Conservation (phyloP, 1,140 invertebrate species). For the Sycophaga agraensis region DNA sequence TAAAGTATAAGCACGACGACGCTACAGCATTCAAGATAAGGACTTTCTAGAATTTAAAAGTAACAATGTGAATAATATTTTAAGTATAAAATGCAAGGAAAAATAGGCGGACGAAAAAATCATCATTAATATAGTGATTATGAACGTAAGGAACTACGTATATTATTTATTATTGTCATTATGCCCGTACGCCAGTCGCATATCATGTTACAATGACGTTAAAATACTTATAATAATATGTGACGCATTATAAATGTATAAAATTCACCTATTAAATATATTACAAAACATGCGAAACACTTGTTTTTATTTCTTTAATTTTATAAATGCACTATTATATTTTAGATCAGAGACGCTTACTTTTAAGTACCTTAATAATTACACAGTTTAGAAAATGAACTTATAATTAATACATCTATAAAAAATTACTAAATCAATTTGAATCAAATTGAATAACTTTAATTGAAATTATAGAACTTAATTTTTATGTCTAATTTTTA, state of each 20-base stretch:
- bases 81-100: slow-evolving; percentile 21
- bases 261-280: slow-evolving; percentile 54
- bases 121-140: slow-evolving; percentile 29
- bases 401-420: too few species aligned
- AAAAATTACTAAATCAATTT: too few species aligned
- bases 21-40: too few species aligned
- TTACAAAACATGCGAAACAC: slow-evolving; percentile 31
- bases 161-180: slow-evolving; percentile 43
- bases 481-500: too few species aligned
- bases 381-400: too few species aligned
- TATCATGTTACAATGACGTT: slow-evolving; percentile 49
- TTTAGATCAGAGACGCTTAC: background rate
- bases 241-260: slow-evolving; percentile 50
- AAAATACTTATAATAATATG: slow-evolving; percentile 40
- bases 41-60: slow-evolving; percentile 24
- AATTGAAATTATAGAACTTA: too few species aligned
- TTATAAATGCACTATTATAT: slow-evolving; percentile 1
- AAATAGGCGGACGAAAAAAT: background rate
- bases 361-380: too few species aligned
- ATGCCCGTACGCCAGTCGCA: slow-evolving; percentile 42
- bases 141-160: slow-evolving; percentile 32
- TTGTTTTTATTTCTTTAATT: slow-evolving; percentile 2
- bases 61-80: slow-evolving; percentile 35
- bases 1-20: too few species aligned
- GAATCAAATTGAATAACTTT: too few species aligned